phyloP scores from a whole-genome alignment of 2,113 vertebrate species.

The Thalassarche chlororhynchos region DNA sequence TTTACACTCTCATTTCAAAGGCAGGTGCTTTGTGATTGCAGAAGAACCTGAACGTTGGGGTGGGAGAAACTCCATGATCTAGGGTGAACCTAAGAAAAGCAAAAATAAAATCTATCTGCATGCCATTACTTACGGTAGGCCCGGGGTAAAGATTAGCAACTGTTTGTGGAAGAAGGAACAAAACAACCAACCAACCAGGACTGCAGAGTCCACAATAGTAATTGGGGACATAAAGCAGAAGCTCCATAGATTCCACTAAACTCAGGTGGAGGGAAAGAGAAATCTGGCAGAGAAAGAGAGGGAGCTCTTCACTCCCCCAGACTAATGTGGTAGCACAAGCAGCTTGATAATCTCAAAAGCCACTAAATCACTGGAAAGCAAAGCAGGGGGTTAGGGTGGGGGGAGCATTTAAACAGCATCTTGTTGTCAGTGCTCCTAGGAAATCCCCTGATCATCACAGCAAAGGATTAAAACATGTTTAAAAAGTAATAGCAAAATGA shows the following conservation, averaged over 20 bases:
- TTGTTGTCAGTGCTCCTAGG: not conserved
- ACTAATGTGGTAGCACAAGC: not conserved
- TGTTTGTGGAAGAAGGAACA: not conserved
- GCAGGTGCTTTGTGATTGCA: not conserved
- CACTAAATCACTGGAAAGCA: not conserved
- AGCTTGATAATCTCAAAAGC: constrained; percentile 6
- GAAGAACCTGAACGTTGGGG: not conserved
- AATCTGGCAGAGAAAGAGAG: not conserved
- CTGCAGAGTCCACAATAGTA: not conserved
- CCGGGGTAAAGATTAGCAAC: not conserved
- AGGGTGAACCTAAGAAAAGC: not conserved
- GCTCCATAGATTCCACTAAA: not conserved
- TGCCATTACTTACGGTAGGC: not conserved
- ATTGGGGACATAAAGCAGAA: not conserved
- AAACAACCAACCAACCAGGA: not conserved
- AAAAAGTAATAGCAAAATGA: not conserved
- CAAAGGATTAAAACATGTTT: not conserved
- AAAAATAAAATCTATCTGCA: not conserved
- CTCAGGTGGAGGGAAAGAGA: not conserved
- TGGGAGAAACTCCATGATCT: not conserved
- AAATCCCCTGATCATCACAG: not conserved
- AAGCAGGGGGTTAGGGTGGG: too few species aligned
- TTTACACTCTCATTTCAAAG: not conserved
- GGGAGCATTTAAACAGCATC: not conserved
- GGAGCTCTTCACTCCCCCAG: not conserved